A percentile compares a stretch with the other conserved stretches of the same genome.
Conservation (phyloP, 1,140 invertebrate genomes). For the Microplitis demolitor region DNA sequence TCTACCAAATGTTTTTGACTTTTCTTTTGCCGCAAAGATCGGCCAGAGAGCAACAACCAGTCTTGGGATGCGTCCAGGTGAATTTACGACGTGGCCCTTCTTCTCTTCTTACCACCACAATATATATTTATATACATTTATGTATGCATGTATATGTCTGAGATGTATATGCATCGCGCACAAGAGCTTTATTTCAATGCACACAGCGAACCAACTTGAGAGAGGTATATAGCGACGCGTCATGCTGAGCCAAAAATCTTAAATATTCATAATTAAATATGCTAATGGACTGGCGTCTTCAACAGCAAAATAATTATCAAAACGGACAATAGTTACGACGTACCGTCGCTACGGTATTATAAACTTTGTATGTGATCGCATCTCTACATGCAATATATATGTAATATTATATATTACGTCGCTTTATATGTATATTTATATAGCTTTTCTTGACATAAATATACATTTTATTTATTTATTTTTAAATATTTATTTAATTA, state of each 20-base stretch:
- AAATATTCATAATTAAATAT: conserved; percentile 63
- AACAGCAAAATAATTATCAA: conserved; percentile 59
- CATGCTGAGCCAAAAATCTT: conserved; percentile 58
- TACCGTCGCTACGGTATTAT: conserved; percentile 9
- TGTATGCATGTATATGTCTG: too few species aligned
- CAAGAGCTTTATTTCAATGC: conserved; percentile 56
- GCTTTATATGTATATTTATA: too few species aligned
- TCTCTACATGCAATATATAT: not conserved
- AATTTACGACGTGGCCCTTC: conserved; percentile 52
- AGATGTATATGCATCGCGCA: conserved; percentile 38
- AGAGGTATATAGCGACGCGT: conserved; percentile 30
- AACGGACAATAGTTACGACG: conserved; percentile 49
- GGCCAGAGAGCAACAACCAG: conserved; percentile 10
- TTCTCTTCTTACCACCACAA: conserved; percentile 11
- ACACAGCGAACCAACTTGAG: not conserved
- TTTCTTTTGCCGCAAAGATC: conserved; percentile 46
- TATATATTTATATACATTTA: too few species aligned
- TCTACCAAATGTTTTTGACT: conserved; percentile 41
- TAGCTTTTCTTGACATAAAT: too few species aligned
- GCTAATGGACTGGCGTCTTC: conserved; percentile 56
- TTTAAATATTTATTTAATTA: too few species aligned
- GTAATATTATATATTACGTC: too few species aligned
- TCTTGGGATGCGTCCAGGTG: conserved; percentile 40
- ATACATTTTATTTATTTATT: too few species aligned
- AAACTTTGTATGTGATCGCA: not conserved